These are phyloP conservation scores for Ceuthmochares aereus DNA, from an alignment of 2,113 vertebrate species.

Conservation along the genomic window DNA sequence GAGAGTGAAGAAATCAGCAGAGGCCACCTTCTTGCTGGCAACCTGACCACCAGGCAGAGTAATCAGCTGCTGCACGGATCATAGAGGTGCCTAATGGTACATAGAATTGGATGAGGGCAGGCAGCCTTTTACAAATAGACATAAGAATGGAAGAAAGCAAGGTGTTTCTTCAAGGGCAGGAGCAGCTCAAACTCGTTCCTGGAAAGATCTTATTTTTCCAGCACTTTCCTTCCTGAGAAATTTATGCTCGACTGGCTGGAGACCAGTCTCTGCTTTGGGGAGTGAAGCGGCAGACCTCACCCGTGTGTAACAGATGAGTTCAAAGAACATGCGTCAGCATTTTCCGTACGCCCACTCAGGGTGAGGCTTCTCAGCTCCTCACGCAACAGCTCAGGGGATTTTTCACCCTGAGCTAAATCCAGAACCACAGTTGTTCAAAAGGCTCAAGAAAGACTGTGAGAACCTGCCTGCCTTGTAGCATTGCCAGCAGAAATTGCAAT, in stretches of 20 bases:
- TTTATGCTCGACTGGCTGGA: not conserved
- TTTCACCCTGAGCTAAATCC: not conserved
- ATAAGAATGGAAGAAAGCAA: not conserved
- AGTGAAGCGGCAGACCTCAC: not conserved
- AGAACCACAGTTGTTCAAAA: not conserved
- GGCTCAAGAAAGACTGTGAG: not conserved
- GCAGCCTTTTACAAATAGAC: not conserved
- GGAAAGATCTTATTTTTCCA: not conserved
- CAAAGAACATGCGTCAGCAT: not conserved
- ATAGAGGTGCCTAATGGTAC: not conserved
- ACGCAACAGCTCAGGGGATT: not conserved
- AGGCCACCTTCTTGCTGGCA: not conserved
- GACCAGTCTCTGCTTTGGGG: not conserved
- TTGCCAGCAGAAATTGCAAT: not conserved
- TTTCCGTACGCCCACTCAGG: not conserved
- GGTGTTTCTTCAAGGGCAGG: not conserved
- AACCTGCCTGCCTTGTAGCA: fast-evolving
- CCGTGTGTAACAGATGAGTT: not conserved
- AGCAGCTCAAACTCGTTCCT: not conserved
- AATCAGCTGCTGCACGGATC: not conserved
- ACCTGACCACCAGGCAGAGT: not conserved
- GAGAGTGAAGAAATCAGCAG: not conserved
- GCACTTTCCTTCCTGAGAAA: not conserved
- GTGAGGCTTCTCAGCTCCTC: not conserved
- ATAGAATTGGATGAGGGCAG: not conserved